Percentiles rank a stretch among this genome's conserved stretches.
Evolutionary conservation across 2,888 invertebrate genomes (phyloP).

Genomic region (Thereva unica): DNA sequence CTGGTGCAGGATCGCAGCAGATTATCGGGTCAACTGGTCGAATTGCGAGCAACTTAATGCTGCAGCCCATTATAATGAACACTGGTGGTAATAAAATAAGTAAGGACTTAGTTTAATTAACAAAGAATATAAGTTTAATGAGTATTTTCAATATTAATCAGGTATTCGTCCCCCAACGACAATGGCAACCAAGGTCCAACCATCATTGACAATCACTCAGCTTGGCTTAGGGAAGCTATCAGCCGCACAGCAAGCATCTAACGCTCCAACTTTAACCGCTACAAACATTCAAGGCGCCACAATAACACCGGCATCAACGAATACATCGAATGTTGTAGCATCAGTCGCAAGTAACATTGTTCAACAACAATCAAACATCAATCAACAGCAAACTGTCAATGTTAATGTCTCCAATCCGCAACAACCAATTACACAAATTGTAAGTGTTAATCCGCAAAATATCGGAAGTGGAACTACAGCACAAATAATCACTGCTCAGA

Average conservation of each 20-base stretch:
- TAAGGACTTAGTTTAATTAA: conserved; percentile 42
- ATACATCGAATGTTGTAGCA: conserved; percentile 22
- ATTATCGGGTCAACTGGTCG: conserved; percentile 53
- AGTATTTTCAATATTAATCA: conserved; percentile 36
- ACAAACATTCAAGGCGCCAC: conserved; percentile 40
- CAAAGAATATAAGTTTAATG: neutral
- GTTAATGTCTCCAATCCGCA: conserved; percentile 41
- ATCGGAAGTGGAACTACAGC: conserved; percentile 41
- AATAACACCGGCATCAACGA: conserved; percentile 35
- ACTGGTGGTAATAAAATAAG: conserved; percentile 53
- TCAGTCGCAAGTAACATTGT: conserved; percentile 27
- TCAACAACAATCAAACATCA: conserved; percentile 33
- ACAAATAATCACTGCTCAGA: conserved; percentile 48
- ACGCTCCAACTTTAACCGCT: conserved; percentile 38
- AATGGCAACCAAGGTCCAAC: conserved; percentile 57
- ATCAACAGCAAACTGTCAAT: conserved; percentile 40
- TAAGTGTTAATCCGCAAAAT: conserved; percentile 48
- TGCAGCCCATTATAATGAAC: conserved; percentile 57
- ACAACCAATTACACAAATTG: conserved; percentile 48
- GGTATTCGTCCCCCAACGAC: conserved; percentile 54
- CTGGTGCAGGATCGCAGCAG: conserved; percentile 52
- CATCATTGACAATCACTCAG: conserved; percentile 57
- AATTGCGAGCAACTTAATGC: conserved; percentile 55
- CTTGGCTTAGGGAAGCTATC: conserved; percentile 54
- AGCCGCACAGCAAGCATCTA: conserved; percentile 38